Percentiles rank a stretch among this genome's conserved stretches.
Evolutionary conservation across 2,113 vertebrate species (phyloP).

Genomic region (Brienomyrus brachyistius): DNA sequence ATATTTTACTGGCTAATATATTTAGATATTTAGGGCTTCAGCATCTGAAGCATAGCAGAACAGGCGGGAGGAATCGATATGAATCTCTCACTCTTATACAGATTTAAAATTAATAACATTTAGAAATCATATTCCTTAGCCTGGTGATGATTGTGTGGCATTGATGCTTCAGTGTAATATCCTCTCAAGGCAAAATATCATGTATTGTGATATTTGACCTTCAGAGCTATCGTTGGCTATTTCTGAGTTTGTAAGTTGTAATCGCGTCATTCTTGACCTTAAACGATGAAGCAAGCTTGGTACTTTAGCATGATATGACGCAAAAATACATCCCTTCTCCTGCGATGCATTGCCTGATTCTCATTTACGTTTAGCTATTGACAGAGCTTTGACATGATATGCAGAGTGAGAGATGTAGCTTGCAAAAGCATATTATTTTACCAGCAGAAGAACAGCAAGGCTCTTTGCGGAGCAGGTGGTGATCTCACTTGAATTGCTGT

Average conservation of each 20-base stretch:
- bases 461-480: not conserved
- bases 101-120: not conserved
- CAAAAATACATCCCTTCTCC: conserved; percentile 20
- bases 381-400: not conserved
- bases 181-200: conserved; percentile 8
- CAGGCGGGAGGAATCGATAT: not conserved
- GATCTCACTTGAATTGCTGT: not conserved
- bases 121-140: not conserved
- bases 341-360: not conserved
- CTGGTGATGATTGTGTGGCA: not conserved
- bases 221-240: conserved; percentile 25
- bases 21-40: no score
- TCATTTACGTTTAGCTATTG: not conserved
- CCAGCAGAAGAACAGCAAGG: not conserved
- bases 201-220: conserved; percentile 31
- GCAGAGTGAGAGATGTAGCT: not conserved
- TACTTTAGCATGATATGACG: conserved; percentile 25
- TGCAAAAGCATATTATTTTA: not conserved
- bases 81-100: not conserved
- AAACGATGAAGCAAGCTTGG: conserved; percentile 29
- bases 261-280: conserved; percentile 31
- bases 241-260: conserved; percentile 24
- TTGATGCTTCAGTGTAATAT: conserved; percentile 18
- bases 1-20: not conserved
- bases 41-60: not conserved